phyloP scores from a whole-genome alignment of 1,140 invertebrate genomes.

The Pteromalus puparum region DNA sequence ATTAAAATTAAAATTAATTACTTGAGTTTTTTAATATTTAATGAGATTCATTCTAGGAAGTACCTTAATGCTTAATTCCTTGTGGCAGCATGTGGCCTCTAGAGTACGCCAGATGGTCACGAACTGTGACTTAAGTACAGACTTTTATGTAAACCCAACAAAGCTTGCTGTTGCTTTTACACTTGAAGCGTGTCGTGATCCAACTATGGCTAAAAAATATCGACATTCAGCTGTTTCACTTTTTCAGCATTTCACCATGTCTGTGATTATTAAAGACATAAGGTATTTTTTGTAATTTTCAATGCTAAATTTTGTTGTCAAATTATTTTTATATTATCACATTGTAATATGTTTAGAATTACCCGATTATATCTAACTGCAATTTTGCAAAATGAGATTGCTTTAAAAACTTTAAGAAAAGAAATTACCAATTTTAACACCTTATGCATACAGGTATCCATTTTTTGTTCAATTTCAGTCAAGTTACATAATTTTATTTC shows the following conservation, averaged over 20 bases:
- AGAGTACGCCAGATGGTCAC: constrained; percentile 68
- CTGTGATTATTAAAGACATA: constrained; percentile 68
- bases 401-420: constrained; percentile 57
- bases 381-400: constrained; percentile 60
- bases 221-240: constrained; percentile 66
- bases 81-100: constrained; percentile 68
- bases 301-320: constrained; percentile 11
- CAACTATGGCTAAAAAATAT: constrained; percentile 61
- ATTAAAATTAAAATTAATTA: constrained; percentile 1
- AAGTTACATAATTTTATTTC: background rate
- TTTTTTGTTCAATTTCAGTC: constrained; percentile 32
- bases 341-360: constrained; percentile 61
- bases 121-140: constrained; percentile 56
- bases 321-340: constrained; percentile 2
- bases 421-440: constrained; percentile 66
- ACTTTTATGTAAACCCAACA: constrained; percentile 64
- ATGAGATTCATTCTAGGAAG: constrained; percentile 35
- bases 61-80: constrained; percentile 63
- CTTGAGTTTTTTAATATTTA: constrained; percentile 6
- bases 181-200: constrained; percentile 65
- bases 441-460: constrained; percentile 64
- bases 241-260: constrained; percentile 69
- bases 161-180: constrained; percentile 71
- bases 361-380: constrained; percentile 63
- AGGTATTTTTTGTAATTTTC: constrained; percentile 57